These are phyloP conservation scores for Felis chaus DNA, from an alignment of 2,113 vertebrate genomes.

Conservation along the genomic window DNA sequence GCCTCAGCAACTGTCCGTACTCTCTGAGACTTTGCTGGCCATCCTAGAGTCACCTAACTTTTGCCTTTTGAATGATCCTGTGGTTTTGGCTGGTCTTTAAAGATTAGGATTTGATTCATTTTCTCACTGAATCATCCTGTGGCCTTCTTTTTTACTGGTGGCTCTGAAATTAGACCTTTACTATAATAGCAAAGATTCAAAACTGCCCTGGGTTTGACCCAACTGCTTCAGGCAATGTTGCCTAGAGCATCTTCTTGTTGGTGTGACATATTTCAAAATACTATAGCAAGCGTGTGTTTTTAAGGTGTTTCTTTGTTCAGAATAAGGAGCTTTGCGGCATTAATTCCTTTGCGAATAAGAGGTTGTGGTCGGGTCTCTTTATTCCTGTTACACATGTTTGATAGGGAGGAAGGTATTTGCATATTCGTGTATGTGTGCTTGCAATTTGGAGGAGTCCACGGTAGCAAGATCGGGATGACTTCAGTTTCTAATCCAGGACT, in stretches of 20 bases:
- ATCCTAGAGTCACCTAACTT: not conserved
- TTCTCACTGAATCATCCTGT: not conserved
- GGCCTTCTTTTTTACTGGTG: not conserved
- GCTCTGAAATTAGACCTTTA: not conserved
- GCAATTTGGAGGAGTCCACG: not conserved
- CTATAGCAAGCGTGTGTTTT: not conserved
- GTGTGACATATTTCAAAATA: not conserved
- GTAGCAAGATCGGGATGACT: not conserved
- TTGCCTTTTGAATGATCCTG: not conserved
- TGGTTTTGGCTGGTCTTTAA: not conserved
- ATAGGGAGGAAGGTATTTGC: not conserved
- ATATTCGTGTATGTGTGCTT: not conserved
- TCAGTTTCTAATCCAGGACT: not conserved
- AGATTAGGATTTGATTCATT: not conserved
- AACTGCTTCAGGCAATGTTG: not conserved
- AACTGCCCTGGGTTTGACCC: not conserved
- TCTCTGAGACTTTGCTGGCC: not conserved
- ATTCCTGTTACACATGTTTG: not conserved
- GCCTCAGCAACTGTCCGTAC: not conserved
- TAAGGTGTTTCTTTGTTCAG: constrained; percentile 11
- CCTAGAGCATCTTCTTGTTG: not conserved
- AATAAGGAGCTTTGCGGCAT: not conserved
- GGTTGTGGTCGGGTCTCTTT: not conserved
- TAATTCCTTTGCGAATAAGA: constrained; percentile 4
- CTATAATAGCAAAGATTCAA: not conserved